Evolutionary conservation across 92 coral and sea anemone genomes (phyloP).

Genomic region (Scolanthus callimorphus): DNA sequence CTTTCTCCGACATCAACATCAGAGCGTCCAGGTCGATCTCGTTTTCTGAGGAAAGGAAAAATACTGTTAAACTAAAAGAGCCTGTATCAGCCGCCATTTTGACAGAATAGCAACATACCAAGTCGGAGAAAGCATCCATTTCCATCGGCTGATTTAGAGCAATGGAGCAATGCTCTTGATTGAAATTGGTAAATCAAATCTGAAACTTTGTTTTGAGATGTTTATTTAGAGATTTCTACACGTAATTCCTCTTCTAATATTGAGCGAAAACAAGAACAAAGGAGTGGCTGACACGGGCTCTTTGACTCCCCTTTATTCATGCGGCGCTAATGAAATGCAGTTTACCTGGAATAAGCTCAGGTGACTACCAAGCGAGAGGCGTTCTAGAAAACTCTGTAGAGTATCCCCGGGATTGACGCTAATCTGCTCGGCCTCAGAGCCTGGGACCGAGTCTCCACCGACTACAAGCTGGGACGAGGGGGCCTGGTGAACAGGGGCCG

Average conservation of each 20-base stretch:
- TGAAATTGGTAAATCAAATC: too few species aligned
- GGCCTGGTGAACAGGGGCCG: conserved; percentile 68
- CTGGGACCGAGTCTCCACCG: conserved; percentile 66
- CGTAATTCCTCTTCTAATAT: too few species aligned
- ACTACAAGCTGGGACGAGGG: conserved; percentile 70
- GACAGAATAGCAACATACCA: too few species aligned
- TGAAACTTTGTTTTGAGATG: too few species aligned
- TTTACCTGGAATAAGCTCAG: conserved; percentile 95
- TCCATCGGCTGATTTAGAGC: too few species aligned
- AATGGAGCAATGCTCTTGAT: too few species aligned
- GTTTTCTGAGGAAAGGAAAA: conserved; percentile 24
- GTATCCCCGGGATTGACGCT: conserved; percentile 85
- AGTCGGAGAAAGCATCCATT: too few species aligned
- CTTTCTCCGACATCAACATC: conserved; percentile 97
- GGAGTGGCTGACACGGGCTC: too few species aligned
- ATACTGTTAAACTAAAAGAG: not conserved
- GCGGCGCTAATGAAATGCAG: not conserved
- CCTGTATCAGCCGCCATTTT: too few species aligned
- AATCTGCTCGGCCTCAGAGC: conserved; percentile 63
- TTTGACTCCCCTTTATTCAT: too few species aligned
- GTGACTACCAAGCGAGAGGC: conserved; percentile 88
- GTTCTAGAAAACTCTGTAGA: conserved; percentile 88
- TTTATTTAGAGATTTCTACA: too few species aligned
- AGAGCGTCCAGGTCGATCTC: conserved; percentile 98
- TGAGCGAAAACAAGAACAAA: too few species aligned